A percentile compares a stretch with the other conserved stretches of the same genome.
Conservation (phyloP, 2,797 vertebrate species). For the Lagorchestes hirsutus region DNA sequence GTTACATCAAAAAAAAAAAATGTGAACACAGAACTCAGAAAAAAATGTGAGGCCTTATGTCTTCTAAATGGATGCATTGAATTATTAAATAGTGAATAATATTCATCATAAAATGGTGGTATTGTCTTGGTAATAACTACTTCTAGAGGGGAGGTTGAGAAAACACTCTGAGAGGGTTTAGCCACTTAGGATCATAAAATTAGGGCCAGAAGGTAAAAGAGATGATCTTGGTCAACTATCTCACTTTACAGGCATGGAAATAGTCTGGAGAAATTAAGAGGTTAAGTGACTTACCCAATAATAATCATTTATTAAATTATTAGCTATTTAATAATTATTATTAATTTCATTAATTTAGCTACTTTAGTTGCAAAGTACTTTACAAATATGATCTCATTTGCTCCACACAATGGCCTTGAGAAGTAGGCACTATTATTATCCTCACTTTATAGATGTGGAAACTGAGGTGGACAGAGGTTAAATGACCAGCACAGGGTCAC, state of each 20-base stretch:
- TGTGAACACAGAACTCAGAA: background rate
- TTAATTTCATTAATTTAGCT: background rate
- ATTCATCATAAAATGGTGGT: background rate
- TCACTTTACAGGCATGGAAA: background rate
- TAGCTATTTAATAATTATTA: background rate
- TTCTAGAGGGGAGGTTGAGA: background rate
- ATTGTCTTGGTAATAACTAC: background rate
- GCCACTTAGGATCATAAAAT: background rate
- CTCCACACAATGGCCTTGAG: background rate
- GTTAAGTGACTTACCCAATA: background rate
- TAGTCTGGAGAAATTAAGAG: background rate
- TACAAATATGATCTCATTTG: background rate
- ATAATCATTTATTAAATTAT: background rate
- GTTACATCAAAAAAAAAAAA: background rate
- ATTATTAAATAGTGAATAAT: background rate
- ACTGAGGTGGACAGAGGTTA: background rate
- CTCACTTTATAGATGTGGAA: background rate
- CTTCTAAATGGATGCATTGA: background rate
- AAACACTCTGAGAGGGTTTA: background rate
- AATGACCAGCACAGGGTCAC: background rate
- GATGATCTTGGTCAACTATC: background rate
- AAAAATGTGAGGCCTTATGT: background rate
- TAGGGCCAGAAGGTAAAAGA: background rate
- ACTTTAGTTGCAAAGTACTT: background rate
- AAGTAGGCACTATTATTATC: background rate